Evolutionary conservation across 2,888 invertebrate species (phyloP), one percentile per base, ranked within the genome.

Genomic region (Eledone cirrhosa): DNA sequence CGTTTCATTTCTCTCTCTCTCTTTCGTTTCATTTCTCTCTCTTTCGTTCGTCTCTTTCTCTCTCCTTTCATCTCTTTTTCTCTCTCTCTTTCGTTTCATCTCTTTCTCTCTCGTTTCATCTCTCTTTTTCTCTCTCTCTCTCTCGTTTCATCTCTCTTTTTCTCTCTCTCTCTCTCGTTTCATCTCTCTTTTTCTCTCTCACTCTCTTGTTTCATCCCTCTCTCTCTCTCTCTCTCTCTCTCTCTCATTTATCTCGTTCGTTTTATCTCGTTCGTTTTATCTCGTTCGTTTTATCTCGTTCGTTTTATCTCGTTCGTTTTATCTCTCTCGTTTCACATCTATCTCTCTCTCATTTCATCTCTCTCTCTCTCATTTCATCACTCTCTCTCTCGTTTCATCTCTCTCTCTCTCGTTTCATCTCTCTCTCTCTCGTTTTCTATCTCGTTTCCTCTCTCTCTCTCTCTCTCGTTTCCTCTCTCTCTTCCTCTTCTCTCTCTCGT

Each of bases 391-490:
- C 67, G 48, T 65, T 67, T 33, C 65, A 48, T 47, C 65, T 67
- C 78, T 67, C 78, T 33, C 78, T 13, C 31, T 14, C 16, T n/a
- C 31, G n/a, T 48, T 31, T 24, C 29, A 27, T 33, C 48, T 33
- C 47, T 65, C 19, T 77, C 33, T 77, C 48, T 77, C 14, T 59
- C 24, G 53, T 31, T 77, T 33, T 77, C 27, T 77, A 16, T 77
- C 77, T 79, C 47, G 76, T 69, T 77, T 41, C 67, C 65, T 79
- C 63, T 79, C 47, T 79, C 22, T 79, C 59, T 67, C 13, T 79
- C 69, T 79, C n/a, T 79, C 79, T 65, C 78, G 24, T 33, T 48
- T 48, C 59, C 74, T 29, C 29, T 29, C 72, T 48, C 74, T 14
- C n/a, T 48, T 48, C 74, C 78, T 48, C 53, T 41, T 33, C 22